Conservation (phyloP, 1,140 invertebrate species). For the Steinernema feltiae region DNA sequence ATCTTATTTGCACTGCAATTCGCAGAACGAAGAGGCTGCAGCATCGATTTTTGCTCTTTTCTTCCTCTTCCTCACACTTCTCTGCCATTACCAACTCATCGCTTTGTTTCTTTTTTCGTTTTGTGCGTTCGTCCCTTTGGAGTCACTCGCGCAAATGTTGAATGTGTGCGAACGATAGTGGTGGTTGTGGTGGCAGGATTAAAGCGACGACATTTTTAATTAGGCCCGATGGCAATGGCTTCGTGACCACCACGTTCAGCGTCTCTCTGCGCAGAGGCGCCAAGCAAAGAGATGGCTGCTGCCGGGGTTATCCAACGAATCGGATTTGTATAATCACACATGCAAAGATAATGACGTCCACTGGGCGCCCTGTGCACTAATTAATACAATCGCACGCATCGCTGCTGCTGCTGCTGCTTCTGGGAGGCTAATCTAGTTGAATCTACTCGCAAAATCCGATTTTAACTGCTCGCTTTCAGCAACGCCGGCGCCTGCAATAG, state of each 20-base stretch:
- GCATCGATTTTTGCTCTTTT: not conserved
- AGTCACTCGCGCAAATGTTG: not conserved
- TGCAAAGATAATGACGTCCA: not conserved
- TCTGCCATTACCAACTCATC: not conserved
- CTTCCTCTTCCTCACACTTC: too few species aligned
- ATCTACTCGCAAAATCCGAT: too few species aligned
- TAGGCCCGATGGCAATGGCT: not conserved
- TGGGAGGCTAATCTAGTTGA: too few species aligned
- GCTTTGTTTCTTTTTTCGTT: too few species aligned
- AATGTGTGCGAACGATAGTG: not conserved
- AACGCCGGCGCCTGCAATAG: too few species aligned
- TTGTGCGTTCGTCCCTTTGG: not conserved
- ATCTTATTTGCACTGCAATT: not conserved
- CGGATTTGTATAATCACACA: not conserved
- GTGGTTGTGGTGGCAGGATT: too few species aligned
- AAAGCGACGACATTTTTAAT: not conserved
- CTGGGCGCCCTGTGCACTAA: not conserved
- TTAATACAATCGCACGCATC: not conserved
- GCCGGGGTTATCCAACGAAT: too few species aligned
- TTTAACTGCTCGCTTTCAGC: not conserved
- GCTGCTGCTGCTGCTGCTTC: too few species aligned
- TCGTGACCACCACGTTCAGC: not conserved
- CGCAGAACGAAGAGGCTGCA: not conserved
- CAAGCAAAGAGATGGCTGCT: too few species aligned
- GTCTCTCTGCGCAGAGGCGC: not conserved